Base-by-base conservation (phyloP, 2,888 invertebrate species). In the Drosophila stalkeri region DNA sequence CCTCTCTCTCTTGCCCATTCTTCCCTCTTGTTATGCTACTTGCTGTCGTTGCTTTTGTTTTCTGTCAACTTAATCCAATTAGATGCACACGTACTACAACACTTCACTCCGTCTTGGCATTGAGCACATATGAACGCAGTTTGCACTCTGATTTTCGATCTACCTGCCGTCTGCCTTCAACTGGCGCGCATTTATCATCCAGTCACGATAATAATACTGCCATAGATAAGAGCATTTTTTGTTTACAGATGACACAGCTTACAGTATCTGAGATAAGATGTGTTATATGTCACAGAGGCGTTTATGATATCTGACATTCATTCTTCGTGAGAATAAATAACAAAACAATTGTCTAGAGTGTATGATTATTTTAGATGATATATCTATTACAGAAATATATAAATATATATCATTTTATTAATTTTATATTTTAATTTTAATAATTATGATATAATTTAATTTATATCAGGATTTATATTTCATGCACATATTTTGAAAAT, bases 31-130 rank as follows among this genome's bases (percentile, higher is more conserved):
- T 37, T 12, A 35, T 37, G 37, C 16, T n/a, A 18, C 33, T 46
- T 35, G 57, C 14, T 37, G 20, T 23, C 46, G 33, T 67, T 65
- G 46, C 72, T 78, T 54, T 75, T 81, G 72, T 86, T 81, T 62
- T 77, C 79, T 83, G 88, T 86, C 86, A 82, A 81, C 77, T 82
- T 86, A 86, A 86, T 86, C 86, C 86, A 86, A 86, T 86, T 86
- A 86, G 74, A 78, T 44, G 56, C 63, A 66, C 52, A 70, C 65
- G 56, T 39, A 47, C 64, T 43, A 18, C 61, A 64, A 41, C 55
- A 31, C 41, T 41, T 41, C 55, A 31, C 41, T 41, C 55, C 41
- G 23, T 41, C 41, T 60, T 39, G 3, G 41, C 44, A 51, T 51
- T 33, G 49, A 51, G 49, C 49, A 51, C 49, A 64, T 59, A 59